Conservation (phyloP, 2,113 vertebrate species). For the Odocoileus hemionus region DNA sequence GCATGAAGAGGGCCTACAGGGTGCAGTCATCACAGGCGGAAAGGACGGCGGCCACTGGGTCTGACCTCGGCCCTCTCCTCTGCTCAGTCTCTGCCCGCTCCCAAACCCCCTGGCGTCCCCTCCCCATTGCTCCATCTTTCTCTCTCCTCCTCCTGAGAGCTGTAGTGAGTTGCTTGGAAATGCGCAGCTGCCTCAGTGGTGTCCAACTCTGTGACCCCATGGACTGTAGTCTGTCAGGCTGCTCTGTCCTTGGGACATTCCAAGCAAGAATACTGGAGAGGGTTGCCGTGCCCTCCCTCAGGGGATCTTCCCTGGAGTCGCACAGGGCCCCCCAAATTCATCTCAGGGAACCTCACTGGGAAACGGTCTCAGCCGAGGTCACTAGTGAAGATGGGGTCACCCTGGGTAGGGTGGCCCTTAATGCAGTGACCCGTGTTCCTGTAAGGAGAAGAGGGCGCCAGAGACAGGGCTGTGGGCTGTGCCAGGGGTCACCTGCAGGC, state of each 20-base stretch:
- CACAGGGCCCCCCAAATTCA: background rate
- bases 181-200: background rate
- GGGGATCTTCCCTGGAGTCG: background rate
- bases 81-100: too few species aligned
- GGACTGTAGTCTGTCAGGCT: background rate
- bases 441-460: too few species aligned
- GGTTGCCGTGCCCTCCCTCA: background rate
- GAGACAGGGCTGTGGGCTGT: background rate
- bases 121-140: background rate
- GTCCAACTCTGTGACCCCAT: background rate
- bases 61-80: background rate
- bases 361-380: background rate
- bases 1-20: rapidly evolving
- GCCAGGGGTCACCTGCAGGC: background rate
- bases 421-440: too few species aligned
- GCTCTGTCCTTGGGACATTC: background rate
- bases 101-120: background rate
- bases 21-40: background rate
- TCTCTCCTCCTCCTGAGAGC: background rate
- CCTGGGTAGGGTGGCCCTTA: background rate
- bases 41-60: rapidly evolving
- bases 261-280: background rate
- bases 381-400: background rate
- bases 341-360: background rate
- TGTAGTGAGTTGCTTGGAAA: background rate